These are phyloP conservation scores for Microtus ochrogaster DNA, from an alignment of 2,113 vertebrate genomes.

Conservation along the genomic window DNA sequence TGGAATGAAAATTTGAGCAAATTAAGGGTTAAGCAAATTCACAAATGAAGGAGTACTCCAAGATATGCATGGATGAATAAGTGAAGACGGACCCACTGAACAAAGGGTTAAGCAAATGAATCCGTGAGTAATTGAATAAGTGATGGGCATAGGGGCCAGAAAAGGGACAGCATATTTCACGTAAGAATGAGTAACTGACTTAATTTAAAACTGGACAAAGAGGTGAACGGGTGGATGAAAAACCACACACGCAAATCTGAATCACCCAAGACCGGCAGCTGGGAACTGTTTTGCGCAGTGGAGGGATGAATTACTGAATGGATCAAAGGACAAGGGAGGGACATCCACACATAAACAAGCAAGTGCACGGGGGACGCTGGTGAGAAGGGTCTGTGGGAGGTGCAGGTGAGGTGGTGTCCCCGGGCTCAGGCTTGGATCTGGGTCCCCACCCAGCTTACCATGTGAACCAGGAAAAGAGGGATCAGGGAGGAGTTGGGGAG, in stretches of 20 bases:
- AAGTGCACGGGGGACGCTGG: neutral
- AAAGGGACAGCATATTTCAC: neutral
- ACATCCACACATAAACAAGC: neutral
- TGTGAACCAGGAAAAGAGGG: conserved; percentile 82
- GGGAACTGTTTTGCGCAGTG: neutral
- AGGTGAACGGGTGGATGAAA: neutral
- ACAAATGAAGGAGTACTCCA: neutral
- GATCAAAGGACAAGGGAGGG: neutral
- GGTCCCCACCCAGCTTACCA: conserved; percentile 80
- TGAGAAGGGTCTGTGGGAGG: neutral
- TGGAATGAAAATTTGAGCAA: neutral
- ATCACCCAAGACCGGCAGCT: neutral
- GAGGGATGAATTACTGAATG: neutral
- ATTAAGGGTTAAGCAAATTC: neutral
- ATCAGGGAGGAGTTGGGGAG: conserved; percentile 78
- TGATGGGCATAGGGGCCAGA: neutral
- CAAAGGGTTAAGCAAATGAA: neutral
- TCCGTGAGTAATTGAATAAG: neutral
- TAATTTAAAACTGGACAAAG: neutral
- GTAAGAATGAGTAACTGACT: neutral
- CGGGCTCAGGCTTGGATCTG: neutral
- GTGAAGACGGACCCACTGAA: neutral
- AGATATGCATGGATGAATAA: neutral
- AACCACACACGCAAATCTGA: neutral
- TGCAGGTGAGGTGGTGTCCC: neutral